Base-by-base conservation (phyloP, 2,113 vertebrate species). In the Amazona guildingii region DNA sequence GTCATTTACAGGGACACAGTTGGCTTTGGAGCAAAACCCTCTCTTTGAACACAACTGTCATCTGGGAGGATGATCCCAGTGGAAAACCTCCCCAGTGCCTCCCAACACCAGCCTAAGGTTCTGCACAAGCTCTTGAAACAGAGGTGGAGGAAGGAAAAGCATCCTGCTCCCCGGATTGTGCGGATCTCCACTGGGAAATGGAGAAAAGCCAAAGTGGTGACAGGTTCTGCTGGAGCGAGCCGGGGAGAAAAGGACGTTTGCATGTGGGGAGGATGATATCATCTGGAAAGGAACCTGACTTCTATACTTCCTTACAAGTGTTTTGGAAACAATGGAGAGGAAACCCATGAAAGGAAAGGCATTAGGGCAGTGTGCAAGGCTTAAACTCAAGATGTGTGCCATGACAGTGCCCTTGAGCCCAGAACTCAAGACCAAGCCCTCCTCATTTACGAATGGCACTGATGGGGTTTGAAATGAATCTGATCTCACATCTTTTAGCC, bases 1-100 rank as follows among this genome's bases (percentile, higher is more conserved):
- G 93, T 95, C 95, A 91, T 92, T 97, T 94, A 97, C 92, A 97
- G 96, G 92, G 91, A 88, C 92, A 84, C 92, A 86, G 88, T 28
- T 95, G 37, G 69, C 86, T 97, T 70, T 75, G 57, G 69, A 96
- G 97, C n/a, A 96, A 93, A 97, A 82, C 76, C 24, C 8, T 46
- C 52, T 84, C 59, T 79, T 76, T 77, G 73, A 95, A 76, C 24
- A 17, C 7, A 23, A 88, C 14, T 70, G 69, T 83, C 79, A 94
- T 62, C 24, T 48, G 83, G 79, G 54, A 62, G 95, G 72, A 67
- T 21, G 67, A 72, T 44, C 43, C n/a, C 82, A 33, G 14, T 2
- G 33, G 12, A 33, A 43, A 37, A 73, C 6, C 31, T 55, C 74
- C 44, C 37, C 66, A 61, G 83, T 33, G 61, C 54, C 18, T 74